Evolutionary conservation across 2,888 invertebrate genomes (phyloP).

Genomic region (Scaptomyza cyrtandrae): DNA sequence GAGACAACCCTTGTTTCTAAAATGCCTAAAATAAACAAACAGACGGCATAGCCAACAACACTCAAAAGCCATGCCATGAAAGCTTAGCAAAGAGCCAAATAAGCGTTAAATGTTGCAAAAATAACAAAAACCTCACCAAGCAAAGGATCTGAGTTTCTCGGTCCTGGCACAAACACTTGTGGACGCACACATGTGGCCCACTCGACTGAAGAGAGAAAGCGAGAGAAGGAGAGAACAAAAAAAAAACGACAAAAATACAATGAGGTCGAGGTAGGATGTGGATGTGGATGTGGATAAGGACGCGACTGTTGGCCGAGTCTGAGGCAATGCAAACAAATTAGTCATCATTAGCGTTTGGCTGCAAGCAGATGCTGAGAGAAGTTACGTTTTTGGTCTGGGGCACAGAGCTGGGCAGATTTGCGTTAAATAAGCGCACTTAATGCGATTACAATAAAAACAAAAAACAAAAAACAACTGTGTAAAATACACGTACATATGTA

Average conservation of each 20-base stretch:
- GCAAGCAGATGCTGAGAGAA: slow-evolving; percentile 38
- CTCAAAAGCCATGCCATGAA: slow-evolving; percentile 60
- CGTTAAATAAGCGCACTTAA: slow-evolving; percentile 83
- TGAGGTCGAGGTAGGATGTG: not conserved
- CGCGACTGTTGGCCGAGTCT: slow-evolving; percentile 36
- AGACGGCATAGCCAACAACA: slow-evolving; percentile 35
- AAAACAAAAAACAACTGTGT: slow-evolving; percentile 36
- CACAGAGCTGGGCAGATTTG: slow-evolving; percentile 72
- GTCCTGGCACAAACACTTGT: slow-evolving; percentile 68
- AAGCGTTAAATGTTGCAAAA: slow-evolving; percentile 81
- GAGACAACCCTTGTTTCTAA: slow-evolving; percentile 26
- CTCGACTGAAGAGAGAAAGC: slow-evolving; percentile 42
- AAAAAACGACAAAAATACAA: slow-evolving; percentile 16
- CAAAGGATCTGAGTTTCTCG: slow-evolving; percentile 21
- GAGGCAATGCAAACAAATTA: slow-evolving; percentile 81
- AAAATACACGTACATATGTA: slow-evolving; percentile 9
- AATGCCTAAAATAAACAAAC: slow-evolving; percentile 67
- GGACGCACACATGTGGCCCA: slow-evolving; percentile 74
- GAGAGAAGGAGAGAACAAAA: not conserved
- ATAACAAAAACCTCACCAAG: slow-evolving; percentile 64
- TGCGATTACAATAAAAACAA: slow-evolving; percentile 78
- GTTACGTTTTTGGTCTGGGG: slow-evolving; percentile 19
- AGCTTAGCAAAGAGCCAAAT: slow-evolving; percentile 75
- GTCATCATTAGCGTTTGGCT: slow-evolving; percentile 82
- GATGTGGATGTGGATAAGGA: slow-evolving; percentile 23